Conservation (phyloP, 2,113 vertebrate species). For the Chunga burmeisteri region DNA sequence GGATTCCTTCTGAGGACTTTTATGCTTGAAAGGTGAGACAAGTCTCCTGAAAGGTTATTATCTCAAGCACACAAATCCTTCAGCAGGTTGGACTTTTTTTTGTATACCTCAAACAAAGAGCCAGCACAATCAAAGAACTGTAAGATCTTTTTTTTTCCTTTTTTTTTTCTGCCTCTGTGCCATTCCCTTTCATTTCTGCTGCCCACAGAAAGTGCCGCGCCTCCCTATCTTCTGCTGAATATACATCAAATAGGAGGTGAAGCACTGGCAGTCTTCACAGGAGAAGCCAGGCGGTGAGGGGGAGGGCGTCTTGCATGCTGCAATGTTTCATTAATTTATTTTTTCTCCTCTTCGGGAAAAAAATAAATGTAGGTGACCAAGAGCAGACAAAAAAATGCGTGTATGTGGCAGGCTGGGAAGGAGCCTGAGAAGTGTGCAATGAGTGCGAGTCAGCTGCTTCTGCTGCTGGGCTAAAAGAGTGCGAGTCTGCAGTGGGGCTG, state of each 20-base stretch:
- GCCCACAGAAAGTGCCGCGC: conserved; percentile 37
- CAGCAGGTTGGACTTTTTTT: conserved; percentile 1
- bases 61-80: conserved; percentile 63
- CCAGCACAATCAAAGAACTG: conserved; percentile 53
- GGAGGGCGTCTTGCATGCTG: conserved; percentile 20
- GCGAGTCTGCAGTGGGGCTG: not conserved
- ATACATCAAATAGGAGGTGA: conserved; percentile 57
- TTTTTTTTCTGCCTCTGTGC: not conserved
- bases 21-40: conserved; percentile 57
- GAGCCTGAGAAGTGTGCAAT: not conserved
- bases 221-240: conserved; percentile 40
- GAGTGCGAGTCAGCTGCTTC: not conserved
- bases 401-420: not conserved
- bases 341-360: conserved; percentile 19
- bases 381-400: not conserved
- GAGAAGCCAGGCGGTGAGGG: conserved; percentile 21
- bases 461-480: not conserved
- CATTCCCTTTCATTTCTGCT: conserved; percentile 67
- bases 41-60: conserved; percentile 62
- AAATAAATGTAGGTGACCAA: conserved; percentile 36
- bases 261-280: conserved; percentile 24
- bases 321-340: conserved; percentile 41
- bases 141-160: not conserved
- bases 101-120: conserved; percentile 50
- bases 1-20: conserved; percentile 40